A percentile compares a stretch with the other conserved stretches of the same genome.
Evolutionary conservation across 2,888 invertebrate species (phyloP).

Genomic region (Synergus laeviventris): DNA sequence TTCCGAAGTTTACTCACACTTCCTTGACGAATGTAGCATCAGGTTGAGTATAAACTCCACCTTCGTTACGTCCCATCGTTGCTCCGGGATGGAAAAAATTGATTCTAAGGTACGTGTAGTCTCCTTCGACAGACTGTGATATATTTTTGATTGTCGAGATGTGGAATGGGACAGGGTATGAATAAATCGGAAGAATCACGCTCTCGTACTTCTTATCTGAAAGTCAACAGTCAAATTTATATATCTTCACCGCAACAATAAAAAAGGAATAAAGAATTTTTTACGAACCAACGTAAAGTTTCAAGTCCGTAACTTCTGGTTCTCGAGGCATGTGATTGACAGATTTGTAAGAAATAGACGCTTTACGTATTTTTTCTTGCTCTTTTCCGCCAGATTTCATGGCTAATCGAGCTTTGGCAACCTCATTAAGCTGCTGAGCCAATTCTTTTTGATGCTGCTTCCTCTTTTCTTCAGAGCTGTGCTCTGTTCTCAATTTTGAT

Average conservation of each 20-base stretch:
- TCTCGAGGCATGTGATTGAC: constrained; percentile 95
- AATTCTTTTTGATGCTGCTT: constrained; percentile 97
- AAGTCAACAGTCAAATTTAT: constrained; percentile 56
- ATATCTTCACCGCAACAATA: not conserved
- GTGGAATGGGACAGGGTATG: constrained; percentile 97
- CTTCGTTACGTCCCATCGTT: constrained; percentile 95
- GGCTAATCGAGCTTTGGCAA: constrained; percentile 93
- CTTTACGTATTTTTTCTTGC: constrained; percentile 93
- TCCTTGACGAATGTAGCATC: constrained; percentile 99
- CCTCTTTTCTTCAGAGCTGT: constrained; percentile 97
- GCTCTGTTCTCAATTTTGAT: constrained; percentile 94
- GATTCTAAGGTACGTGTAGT: constrained; percentile 97
- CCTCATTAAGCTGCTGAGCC: constrained; percentile 92
- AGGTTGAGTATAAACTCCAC: constrained; percentile 93
- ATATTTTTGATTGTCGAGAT: constrained; percentile 99
- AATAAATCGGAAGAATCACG: constrained; percentile 98
- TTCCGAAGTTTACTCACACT: constrained; percentile 82
- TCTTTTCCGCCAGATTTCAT: constrained; percentile 91
- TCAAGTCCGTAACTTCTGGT: constrained; percentile 93
- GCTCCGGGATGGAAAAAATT: constrained; percentile 99
- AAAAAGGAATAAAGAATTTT: not conserved
- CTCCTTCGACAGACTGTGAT: constrained; percentile 98
- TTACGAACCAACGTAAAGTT: constrained; percentile 93
- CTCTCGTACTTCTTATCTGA: constrained; percentile 97
- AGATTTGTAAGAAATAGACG: constrained; percentile 96